phyloP scores from a whole-genome alignment of 2,113 vertebrate species.

The Calypte anna region DNA sequence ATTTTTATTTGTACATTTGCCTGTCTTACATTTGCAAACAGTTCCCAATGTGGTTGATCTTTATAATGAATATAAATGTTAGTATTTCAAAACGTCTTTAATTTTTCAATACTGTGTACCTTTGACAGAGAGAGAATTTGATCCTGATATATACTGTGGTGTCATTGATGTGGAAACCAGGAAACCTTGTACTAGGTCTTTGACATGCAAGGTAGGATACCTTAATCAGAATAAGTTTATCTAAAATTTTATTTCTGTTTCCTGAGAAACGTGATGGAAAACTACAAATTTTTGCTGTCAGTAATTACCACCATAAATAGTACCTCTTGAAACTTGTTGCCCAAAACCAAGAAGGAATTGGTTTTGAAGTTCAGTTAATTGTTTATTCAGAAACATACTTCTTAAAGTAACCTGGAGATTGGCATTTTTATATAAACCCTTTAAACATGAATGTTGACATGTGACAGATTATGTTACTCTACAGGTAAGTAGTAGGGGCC shows the following conservation, averaged over 20 bases:
- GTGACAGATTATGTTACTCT: not conserved
- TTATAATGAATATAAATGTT: not conserved
- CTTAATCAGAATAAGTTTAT: not conserved
- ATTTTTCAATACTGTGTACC: not conserved
- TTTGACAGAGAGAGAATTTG: conserved; percentile 94
- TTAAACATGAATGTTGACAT: not conserved
- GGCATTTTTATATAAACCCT: not conserved
- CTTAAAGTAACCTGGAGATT: not conserved
- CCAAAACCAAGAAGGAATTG: not conserved
- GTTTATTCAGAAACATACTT: not conserved
- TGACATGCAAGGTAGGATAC: conserved; percentile 97
- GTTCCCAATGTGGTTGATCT: not conserved
- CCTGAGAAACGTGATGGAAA: not conserved
- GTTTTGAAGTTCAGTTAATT: not conserved
- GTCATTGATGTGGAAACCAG: conserved; percentile 94
- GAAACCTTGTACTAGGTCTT: conserved; percentile 98
- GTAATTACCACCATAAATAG: not conserved
- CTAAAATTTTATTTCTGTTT: not conserved
- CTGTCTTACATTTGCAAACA: not conserved
- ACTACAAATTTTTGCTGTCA: not conserved
- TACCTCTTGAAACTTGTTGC: not conserved
- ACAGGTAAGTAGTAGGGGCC: not conserved
- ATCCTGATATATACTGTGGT: conserved; percentile 97
- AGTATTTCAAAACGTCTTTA: not conserved
- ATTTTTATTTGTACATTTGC: not conserved